Evolutionary conservation across 1,140 invertebrate genomes (phyloP), one percentile per base, ranked within the genome.

Genomic region (Babylonia areolata): DNA sequence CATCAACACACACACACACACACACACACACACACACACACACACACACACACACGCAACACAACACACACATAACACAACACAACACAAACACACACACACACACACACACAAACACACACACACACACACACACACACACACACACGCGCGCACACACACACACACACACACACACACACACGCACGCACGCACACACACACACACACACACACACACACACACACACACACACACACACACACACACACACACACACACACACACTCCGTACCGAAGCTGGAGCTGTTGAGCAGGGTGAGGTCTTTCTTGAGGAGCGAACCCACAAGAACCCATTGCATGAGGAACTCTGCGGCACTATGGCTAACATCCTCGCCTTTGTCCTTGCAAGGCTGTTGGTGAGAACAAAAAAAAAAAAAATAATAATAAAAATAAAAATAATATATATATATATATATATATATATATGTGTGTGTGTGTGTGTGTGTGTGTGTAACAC

Each of bases 281-380:
- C 94, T 95, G 1, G 93, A 90, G 11, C 95, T 93, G 85, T 94
- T 95, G 78, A 95, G 94, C 1, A 95, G 88, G 0, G 95, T 95
- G 86, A 95, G 93, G 85, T 95, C 95, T 58, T 95, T 89, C 88
- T 95, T 95, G 33, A 95, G 90, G 2, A 95, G 88, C 2, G 94
- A 94, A 6, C 94, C 93, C 87, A 95, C 94, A 17, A 93, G 92
- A 9, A 94, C 93, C 95, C 95, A 95, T 64, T 94, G 93, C 35
- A 95, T 90, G 11, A 95, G 87, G 88, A 95, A 95, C 46, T 94
- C 91, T 5, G 94, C 91, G 0, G 95, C 93, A 28, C 93, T 92
- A 35, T 94, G 92, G 54, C 93, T 90, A 39, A 93, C 90, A 40
- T 84, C 85, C 11, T 86, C 84, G n/a, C 86, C 88, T 69, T 87